Conservation (phyloP, 2,888 invertebrate species). For the Glaucopsyche alexis region DNA sequence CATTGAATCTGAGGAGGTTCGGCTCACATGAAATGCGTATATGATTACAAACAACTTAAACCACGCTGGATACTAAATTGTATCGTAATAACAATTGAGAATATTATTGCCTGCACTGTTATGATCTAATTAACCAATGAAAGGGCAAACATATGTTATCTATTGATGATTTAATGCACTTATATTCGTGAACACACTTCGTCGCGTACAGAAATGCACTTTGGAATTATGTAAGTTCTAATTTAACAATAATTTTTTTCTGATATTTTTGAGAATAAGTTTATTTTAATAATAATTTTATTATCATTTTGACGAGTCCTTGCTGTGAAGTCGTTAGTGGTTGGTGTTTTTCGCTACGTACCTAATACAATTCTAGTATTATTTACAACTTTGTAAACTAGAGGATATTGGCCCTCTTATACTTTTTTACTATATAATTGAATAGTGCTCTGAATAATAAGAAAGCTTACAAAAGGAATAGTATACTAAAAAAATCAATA, state of each 20-base stretch:
- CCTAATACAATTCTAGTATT: too few relatives aligned
- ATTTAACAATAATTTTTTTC: background rate
- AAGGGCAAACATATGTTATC: slow-evolving; percentile 15
- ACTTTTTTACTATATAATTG: too few relatives aligned
- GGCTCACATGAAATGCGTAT: background rate
- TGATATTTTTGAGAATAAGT: background rate
- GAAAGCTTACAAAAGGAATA: too few relatives aligned
- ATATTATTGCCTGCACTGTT: background rate
- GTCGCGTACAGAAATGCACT: slow-evolving; percentile 8
- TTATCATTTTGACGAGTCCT: background rate
- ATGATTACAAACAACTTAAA: background rate
- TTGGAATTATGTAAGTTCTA: background rate
- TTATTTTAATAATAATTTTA: too few relatives aligned
- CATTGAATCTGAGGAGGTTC: background rate
- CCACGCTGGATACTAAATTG: background rate
- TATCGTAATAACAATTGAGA: background rate
- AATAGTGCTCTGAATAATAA: too few relatives aligned
- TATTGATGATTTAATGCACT: background rate
- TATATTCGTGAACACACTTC: background rate
- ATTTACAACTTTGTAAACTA: too few relatives aligned
- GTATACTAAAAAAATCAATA: too few relatives aligned
- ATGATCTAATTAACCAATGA: slow-evolving; percentile 14
- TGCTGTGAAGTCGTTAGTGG: background rate
- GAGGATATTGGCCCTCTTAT: too few relatives aligned
- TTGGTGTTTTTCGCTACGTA: too few relatives aligned